These are phyloP conservation scores for Saccopteryx bilineata DNA, from an alignment of 2,113 vertebrate species.

Conservation along the genomic window DNA sequence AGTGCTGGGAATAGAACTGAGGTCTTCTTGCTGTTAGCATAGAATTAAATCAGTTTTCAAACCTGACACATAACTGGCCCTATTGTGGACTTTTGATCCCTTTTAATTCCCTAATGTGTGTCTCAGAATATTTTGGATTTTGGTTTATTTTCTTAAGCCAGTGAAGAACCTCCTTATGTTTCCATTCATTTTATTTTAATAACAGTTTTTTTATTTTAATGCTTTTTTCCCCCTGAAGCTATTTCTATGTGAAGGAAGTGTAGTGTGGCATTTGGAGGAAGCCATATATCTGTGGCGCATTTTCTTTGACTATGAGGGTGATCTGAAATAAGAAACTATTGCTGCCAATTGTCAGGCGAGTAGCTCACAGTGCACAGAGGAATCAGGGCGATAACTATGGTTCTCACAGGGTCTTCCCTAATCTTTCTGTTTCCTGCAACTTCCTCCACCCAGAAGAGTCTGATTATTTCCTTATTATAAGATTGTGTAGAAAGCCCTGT, in stretches of 20 bases:
- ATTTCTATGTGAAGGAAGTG: constrained; percentile 55
- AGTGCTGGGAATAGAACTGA: not conserved
- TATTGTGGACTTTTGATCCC: constrained; percentile 55
- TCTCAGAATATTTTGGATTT: constrained; percentile 75
- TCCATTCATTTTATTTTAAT: constrained; percentile 77
- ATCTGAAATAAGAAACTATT: not conserved
- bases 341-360: too few species aligned
- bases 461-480: not conserved
- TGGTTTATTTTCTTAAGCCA: constrained; percentile 79
- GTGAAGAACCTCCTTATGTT: constrained; percentile 74
- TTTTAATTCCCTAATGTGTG: constrained; percentile 78
- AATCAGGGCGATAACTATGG: not conserved
- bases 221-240: constrained; percentile 66
- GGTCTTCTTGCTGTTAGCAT: not conserved
- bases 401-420: not conserved
- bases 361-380: not conserved
- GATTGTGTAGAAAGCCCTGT: not conserved
- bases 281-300: not conserved
- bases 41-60: constrained; percentile 38
- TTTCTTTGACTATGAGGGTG: not conserved
- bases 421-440: not conserved
- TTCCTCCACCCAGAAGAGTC: not conserved
- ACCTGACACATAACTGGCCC: constrained; percentile 57
- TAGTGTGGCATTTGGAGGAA: constrained; percentile 7
- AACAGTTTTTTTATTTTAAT: constrained; percentile 64